phyloP scores from a whole-genome alignment of 37 sponge, comb jelly and placozoan species.

The Spongilla lacustris region DNA sequence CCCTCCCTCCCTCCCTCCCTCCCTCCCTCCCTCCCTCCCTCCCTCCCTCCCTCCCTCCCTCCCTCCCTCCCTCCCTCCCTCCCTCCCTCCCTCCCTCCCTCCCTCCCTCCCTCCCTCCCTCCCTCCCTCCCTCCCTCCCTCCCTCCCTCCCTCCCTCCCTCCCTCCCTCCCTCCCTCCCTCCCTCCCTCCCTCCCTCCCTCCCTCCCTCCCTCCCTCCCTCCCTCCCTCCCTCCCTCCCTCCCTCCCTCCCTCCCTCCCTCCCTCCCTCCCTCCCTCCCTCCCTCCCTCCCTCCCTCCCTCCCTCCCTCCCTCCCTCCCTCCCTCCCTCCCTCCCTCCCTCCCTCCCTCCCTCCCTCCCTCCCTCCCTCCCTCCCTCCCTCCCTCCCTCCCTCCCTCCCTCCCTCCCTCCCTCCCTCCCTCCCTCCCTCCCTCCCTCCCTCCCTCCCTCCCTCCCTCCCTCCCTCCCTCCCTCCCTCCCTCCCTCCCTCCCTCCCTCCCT shows the following conservation, averaged over 20 bases:
- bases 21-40: background rate
- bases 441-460: background rate
- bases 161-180: background rate
- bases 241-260: constrained; percentile 10
- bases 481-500: background rate
- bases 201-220: background rate
- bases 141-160: constrained; percentile 1
- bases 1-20: background rate
- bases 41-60: background rate
- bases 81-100: background rate
- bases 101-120: background rate
- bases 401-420: no score
- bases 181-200: no score
- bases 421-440: background rate
- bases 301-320: background rate
- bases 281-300: background rate
- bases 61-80: no score
- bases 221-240: background rate
- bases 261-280: background rate
- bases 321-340: constrained; percentile 13
- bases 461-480: background rate
- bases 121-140: background rate
- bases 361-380: no score
- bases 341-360: constrained; percentile 4
- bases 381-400: background rate